phyloP scores from a whole-genome alignment of 2,888 invertebrate genomes.

The Pristionchus entomophagus region DNA sequence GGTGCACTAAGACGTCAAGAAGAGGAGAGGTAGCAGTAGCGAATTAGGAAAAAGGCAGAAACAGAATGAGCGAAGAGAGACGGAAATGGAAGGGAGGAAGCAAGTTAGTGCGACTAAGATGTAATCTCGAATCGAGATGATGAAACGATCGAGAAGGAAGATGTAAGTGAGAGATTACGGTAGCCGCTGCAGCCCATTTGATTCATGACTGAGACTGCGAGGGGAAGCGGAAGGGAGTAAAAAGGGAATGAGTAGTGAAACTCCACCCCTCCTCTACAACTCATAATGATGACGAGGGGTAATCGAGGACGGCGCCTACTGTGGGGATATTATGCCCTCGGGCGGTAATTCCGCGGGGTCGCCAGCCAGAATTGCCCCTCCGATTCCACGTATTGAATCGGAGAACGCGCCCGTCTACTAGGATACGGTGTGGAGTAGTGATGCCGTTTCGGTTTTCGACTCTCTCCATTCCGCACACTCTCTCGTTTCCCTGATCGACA shows the following conservation, averaged over 20 bases:
- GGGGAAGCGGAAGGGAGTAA: not conserved
- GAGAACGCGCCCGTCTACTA: not conserved
- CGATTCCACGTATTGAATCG: not conserved
- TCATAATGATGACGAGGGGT: constrained; percentile 14
- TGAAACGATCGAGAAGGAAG: not conserved
- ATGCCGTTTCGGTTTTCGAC: not conserved
- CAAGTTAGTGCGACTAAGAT: not conserved
- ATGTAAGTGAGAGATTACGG: not conserved
- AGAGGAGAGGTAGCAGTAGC: not conserved
- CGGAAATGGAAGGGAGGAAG: not conserved
- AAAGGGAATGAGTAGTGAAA: not conserved
- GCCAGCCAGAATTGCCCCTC: not conserved
- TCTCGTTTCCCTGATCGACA: no score
- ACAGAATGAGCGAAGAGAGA: not conserved
- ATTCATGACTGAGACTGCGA: not conserved
- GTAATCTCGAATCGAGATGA: not conserved
- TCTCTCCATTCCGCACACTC: no score
- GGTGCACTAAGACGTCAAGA: not conserved
- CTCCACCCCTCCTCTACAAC: constrained; percentile 27
- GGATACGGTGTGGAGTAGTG: constrained; percentile 2
- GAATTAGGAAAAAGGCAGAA: not conserved
- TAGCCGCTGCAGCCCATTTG: not conserved
- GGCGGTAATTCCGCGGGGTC: constrained; percentile 22
- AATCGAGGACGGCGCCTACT: not conserved
- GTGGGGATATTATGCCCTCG: constrained; percentile 24